A percentile compares a stretch with the other conserved stretches of the same genome.
These are phyloP conservation scores for Dendrolimus pini DNA, from an alignment of 2,888 invertebrate species.

Conservation along the genomic window DNA sequence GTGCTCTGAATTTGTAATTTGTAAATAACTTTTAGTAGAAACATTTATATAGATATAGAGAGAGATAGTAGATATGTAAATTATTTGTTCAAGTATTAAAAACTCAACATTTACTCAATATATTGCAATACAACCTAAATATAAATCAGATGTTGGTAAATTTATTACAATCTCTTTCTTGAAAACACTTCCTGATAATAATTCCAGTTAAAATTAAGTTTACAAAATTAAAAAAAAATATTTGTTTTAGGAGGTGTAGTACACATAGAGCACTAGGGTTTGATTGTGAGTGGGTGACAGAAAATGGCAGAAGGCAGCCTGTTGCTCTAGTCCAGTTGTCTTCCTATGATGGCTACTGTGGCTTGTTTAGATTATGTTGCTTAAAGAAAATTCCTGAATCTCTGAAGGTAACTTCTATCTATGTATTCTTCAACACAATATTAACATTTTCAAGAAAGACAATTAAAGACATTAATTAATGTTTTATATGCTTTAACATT, in stretches of 20 bases:
- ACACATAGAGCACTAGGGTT: constrained; percentile 80
- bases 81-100: too few species aligned
- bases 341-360: constrained; percentile 81
- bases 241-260: constrained; percentile 37
- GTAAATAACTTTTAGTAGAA: too few species aligned
- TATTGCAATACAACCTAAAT: too few species aligned
- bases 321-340: constrained; percentile 85
- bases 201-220: background rate
- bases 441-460: too few species aligned
- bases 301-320: constrained; percentile 73
- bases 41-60: too few species aligned
- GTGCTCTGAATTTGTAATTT: too few species aligned
- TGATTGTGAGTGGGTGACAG: constrained; percentile 89
- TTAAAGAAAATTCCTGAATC: constrained; percentile 78
- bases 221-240: background rate
- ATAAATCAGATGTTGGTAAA: background rate
- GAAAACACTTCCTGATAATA: too few species aligned
- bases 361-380: constrained; percentile 80
- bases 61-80: too few species aligned
- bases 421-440: too few species aligned
- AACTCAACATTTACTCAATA: too few species aligned
- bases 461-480: too few species aligned
- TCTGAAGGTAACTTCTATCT: constrained; percentile 65
- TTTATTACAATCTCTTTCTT: background rate
- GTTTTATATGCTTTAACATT: too few species aligned